Evolutionary conservation across 2,888 invertebrate genomes (phyloP).

Genomic region (Salpingus planirostris): DNA sequence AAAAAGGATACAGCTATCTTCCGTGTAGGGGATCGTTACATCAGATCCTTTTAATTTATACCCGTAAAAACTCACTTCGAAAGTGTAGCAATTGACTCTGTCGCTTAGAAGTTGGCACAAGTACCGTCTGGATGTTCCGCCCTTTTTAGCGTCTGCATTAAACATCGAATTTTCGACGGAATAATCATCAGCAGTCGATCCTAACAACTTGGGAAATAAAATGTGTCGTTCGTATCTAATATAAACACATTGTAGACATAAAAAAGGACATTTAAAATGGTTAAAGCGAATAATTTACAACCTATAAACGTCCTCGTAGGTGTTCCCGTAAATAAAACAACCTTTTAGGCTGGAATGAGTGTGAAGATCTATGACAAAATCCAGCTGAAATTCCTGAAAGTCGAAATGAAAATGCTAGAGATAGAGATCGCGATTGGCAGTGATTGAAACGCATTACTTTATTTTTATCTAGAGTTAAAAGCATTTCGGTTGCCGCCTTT

Average conservation of each 20-base stretch:
- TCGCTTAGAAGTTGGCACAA: conserved; percentile 67
- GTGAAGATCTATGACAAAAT: conserved; percentile 92
- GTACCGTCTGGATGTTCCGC: conserved; percentile 80
- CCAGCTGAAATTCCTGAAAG: conserved; percentile 56
- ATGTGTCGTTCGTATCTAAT: conserved; percentile 86
- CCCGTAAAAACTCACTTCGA: conserved; percentile 89
- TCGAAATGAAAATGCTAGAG: neutral
- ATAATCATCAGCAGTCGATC: conserved; percentile 84
- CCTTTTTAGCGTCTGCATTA: conserved; percentile 80
- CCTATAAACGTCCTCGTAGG: conserved; percentile 87
- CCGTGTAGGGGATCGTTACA: conserved; percentile 76
- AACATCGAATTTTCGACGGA: conserved; percentile 78
- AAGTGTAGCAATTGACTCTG: conserved; percentile 77
- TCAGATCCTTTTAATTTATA: conserved; percentile 63
- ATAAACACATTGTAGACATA: neutral
- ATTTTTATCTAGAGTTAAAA: conserved; percentile 69
- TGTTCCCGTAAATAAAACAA: conserved; percentile 90
- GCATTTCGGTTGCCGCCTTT: conserved; percentile 68
- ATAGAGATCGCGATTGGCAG: neutral
- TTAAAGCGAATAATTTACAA: no score
- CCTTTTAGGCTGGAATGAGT: conserved; percentile 88
- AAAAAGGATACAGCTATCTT: conserved; percentile 91
- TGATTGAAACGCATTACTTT: conserved; percentile 48
- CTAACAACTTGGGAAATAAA: conserved; percentile 86
- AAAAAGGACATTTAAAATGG: no score